These are phyloP conservation scores for Clarias gariepinus DNA, from an alignment of 2,113 vertebrate genomes.

Conservation along the genomic window DNA sequence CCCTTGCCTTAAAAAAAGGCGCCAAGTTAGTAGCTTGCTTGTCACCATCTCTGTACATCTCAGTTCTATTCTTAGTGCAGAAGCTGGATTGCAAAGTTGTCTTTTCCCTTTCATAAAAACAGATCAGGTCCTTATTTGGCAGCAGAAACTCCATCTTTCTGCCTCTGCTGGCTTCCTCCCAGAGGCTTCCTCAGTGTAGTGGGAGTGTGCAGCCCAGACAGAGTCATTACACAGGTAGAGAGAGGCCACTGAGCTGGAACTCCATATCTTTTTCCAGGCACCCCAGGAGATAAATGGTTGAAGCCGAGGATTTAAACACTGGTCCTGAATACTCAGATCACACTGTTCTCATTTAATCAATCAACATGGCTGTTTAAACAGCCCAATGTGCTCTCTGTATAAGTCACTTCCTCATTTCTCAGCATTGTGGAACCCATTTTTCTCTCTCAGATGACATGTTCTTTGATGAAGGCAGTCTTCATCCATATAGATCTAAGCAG, in stretches of 20 bases:
- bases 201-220: constrained; percentile 17
- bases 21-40: background rate
- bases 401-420: constrained; percentile 10
- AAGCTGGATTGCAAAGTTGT: constrained; percentile 4
- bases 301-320: constrained; percentile 39
- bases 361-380: constrained; percentile 23
- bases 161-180: background rate
- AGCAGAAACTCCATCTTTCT: constrained; percentile 2
- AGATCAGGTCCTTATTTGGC: constrained; percentile 24
- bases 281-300: constrained; percentile 45
- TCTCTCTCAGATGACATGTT: background rate
- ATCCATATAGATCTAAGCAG: background rate
- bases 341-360: constrained; percentile 46
- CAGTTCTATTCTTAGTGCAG: background rate
- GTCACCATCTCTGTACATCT: background rate
- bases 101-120: constrained; percentile 14
- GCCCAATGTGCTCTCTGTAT: background rate
- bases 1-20: background rate
- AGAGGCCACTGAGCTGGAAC: constrained; percentile 49
- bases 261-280: constrained; percentile 47
- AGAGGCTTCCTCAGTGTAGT: constrained; percentile 21
- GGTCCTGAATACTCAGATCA: constrained; percentile 33
- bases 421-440: background rate
- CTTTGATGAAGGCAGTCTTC: background rate
- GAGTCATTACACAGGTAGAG: constrained; percentile 51